Base-by-base conservation (phyloP, 2,797 vertebrate genomes). In the Danio albolineatus region DNA sequence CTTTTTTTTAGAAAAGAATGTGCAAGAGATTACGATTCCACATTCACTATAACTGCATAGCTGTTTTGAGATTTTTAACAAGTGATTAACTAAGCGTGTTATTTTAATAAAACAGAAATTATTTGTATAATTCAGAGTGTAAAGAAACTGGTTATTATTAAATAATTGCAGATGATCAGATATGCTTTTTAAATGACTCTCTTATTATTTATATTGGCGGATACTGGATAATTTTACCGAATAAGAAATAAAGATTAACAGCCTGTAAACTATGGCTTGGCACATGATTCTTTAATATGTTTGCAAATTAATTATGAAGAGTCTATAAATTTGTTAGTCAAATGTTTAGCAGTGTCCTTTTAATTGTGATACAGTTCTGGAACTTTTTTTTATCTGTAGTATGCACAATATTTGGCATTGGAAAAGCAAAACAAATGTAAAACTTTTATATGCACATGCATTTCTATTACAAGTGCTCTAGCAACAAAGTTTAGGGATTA, bases 401-500 rank as follows among this genome's bases (percentile, higher is more conserved):
- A 36, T 4, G 13, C 12, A 66, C n/a, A 46, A 12, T 41, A 14
- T 49, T 67, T 67, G 39, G 39, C 43, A 64, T 64, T n/a, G 9
- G 43, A 70, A 53, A 70, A 12, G 9, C 2, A 36, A 36, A 69
- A 51, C 9, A 69, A 70, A 53, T 53, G 66, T 51, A 48, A 13
- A 38, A 19, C 51, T 39, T n/a, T 14, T 36, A 51, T 49, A 16
- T 13, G 10, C 44, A 51, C 13, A 44, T 53, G 48, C 48, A 53
- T 9, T 10, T 38, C 49, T 19, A 38, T 51, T 69, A 28, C 14
- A 71, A 71, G 67, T 41, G 36, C 67, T 53, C 36, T 10, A 19
- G 10, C 48, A 39, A 71, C 67, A 53, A 53, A 1, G 4, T 54
- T 71, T 39, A 10, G 6, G 36, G 67, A 71, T 71, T 54, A 71